A percentile compares a stretch with the other conserved stretches of the same genome.
Evolutionary conservation across 2,888 invertebrate species (phyloP).

Genomic region (Acrocyrtus sp.): DNA sequence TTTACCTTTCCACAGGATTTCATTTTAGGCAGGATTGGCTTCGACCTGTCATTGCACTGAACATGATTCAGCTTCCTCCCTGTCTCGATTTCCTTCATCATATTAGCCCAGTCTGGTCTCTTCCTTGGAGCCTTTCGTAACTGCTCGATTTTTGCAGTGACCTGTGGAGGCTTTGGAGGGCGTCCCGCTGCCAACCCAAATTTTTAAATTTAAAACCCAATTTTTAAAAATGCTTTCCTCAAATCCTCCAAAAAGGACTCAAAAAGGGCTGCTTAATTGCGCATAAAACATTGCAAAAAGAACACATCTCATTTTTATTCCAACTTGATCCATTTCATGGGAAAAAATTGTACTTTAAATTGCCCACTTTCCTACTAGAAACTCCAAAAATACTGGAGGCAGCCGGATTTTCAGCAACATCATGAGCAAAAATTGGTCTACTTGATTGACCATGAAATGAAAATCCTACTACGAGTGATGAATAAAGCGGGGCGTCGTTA

Average conservation of each 20-base stretch:
- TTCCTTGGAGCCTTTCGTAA: conserved; percentile 69
- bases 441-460: conserved; percentile 15
- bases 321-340: neutral
- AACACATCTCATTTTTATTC: conserved; percentile 3
- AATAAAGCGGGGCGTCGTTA: too few relatives aligned
- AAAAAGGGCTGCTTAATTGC: too few relatives aligned
- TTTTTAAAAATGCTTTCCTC: neutral
- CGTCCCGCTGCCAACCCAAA: conserved; percentile 11
- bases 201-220: too few relatives aligned
- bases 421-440: too few relatives aligned
- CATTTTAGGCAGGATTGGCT: conserved; percentile 68
- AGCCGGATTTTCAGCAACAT: too few relatives aligned
- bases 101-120: conserved; percentile 79
- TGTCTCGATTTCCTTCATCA: conserved; percentile 85
- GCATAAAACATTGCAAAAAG: too few relatives aligned
- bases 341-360: too few relatives aligned
- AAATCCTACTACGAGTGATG: too few relatives aligned
- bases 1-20: conserved; percentile 64
- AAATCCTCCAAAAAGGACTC: too few relatives aligned
- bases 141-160: conserved; percentile 30
- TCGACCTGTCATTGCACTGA: conserved; percentile 83
- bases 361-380: too few relatives aligned
- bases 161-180: conserved; percentile 41
- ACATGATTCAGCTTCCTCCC: conserved; percentile 83
- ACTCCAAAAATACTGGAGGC: too few relatives aligned